Evolutionary conservation across 2,888 invertebrate species (phyloP), one percentile per base, ranked within the genome.

Genomic region (Coelopa pilipes): DNA sequence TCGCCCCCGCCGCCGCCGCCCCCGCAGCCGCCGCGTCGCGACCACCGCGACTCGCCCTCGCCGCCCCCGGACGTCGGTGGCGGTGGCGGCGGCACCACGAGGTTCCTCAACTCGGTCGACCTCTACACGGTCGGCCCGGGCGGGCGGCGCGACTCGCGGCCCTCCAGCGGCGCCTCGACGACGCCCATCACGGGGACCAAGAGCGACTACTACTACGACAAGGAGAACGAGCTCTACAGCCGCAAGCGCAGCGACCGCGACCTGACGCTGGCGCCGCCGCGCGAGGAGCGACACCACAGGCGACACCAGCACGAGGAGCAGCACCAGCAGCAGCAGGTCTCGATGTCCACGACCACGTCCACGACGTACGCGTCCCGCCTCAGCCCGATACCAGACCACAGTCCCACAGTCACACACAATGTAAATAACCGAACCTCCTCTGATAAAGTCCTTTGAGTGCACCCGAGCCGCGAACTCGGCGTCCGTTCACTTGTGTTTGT

Each of bases 401-500:
- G 87, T 85, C 87, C 87, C 81, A 34, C n/a, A n/a, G n/a, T n/a
- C n/a, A 84, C 84, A 83, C 85, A 85, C 80, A 86, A 87, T 84
- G 88, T 88, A 86, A 86, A 83, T 86, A 83, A 82, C 74, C 68
- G 34, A 34, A 34, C 7, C 4, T 34, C 34, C 34, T 34, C 34
- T 34, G 34, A 34, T 69, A 65, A 65, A 72, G 65, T 72, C 70
- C 17, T 74, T 70, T 69, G 50, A 65, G 57, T 65, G 46, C 50
- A 47, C n/a, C 66, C 70, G 63, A 21, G 49, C 62, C 57, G 13
- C 49, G 12, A 63, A 15, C 46, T 17, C 46, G 19, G 13, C 49
- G 17, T 34, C 34, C 34, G 34, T 7, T 34, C 34, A 7, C 34
- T 34, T 34, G 34, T 34, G 34, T 34, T 7, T 4, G 7, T 34